Evolutionary conservation across 1,140 invertebrate genomes (phyloP), one percentile per base, ranked within the genome.

Genomic region (Halyomorpha halys): DNA sequence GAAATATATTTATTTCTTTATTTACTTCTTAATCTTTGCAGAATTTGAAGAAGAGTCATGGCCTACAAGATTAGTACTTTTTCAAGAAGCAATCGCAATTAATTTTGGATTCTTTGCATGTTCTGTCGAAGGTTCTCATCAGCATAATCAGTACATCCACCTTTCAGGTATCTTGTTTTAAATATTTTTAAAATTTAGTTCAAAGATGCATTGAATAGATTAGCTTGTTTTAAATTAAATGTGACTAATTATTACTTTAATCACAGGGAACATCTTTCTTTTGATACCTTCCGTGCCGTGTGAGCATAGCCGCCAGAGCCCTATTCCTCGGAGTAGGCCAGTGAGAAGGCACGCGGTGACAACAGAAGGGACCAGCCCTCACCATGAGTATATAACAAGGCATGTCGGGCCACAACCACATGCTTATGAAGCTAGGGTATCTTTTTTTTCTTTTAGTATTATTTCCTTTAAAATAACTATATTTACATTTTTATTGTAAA

Each of bases 241-340:
- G 21, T 61, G 27, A n/a, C 14, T 65, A 45, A 61, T 25, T 16
- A 39, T 59, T 65, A 23, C 13, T 30, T 19, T 53, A 74, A 82
- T 91, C 59, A 90, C 90, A 34, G 96, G 94, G 0, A 94, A 94
- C 72, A 91, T 95, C 80, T 98, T 98, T 76, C 84, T 94, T 65
- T 81, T 97, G 59, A 87, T 97, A 70, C 86, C 86, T 2, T 79
- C 79, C 1, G 80, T 78, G 15, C 64, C 64, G 3, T 69, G 68
- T 49, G 47, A 49, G n/a, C 27, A 60, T 13, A 59, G 21, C 11
- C 21, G 59, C 4, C 30, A 61, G 11, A 30, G 59, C n/a, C 65
- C 68, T 13, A 51, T 63, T 39, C 64, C 65, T 34, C 18, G 73
- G 13, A 68, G 70, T 3, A 72, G 73, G 30, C 75, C 75, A 14